Conservation (phyloP, 2,888 invertebrate species). For the Autographa pulchrina region DNA sequence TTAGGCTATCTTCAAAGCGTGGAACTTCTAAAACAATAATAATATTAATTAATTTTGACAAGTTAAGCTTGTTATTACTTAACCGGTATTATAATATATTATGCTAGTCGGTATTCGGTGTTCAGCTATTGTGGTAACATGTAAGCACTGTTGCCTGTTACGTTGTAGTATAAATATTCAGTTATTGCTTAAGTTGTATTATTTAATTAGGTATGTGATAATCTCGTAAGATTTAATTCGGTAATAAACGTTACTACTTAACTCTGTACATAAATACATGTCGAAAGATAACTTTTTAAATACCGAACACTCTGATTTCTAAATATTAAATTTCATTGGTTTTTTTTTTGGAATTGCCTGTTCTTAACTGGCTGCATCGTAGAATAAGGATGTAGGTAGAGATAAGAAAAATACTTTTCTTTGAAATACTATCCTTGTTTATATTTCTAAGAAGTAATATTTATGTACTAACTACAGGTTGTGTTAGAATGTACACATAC, state of each 20-base stretch:
- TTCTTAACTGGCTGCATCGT: too few species aligned
- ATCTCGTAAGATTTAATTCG: not conserved
- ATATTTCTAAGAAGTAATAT: not conserved
- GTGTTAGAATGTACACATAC: not conserved
- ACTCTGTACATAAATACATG: not conserved
- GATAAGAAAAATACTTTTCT: too few species aligned
- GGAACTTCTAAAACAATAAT: conserved; percentile 89
- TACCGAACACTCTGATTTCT: too few species aligned
- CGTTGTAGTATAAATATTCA: not conserved
- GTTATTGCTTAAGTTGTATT: not conserved
- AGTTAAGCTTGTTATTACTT: conserved; percentile 25
- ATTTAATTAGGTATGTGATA: not conserved
- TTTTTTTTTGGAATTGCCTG: too few species aligned
- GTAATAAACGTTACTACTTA: not conserved
- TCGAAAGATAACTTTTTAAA: too few species aligned
- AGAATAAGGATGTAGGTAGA: too few species aligned
- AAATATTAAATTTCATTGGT: too few species aligned
- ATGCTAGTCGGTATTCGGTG: not conserved
- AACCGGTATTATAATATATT: conserved; percentile 22
- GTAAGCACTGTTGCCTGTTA: not conserved
- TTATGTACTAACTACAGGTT: not conserved
- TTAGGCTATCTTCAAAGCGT: conserved; percentile 94
- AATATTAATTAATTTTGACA: conserved; percentile 46
- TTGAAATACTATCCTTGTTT: not conserved
- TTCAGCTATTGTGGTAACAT: conserved; percentile 5